Percentiles rank a stretch among this genome's conserved stretches.
These are phyloP conservation scores for Zygaena filipendulae DNA, from an alignment of 2,888 invertebrate genomes.

Conservation along the genomic window DNA sequence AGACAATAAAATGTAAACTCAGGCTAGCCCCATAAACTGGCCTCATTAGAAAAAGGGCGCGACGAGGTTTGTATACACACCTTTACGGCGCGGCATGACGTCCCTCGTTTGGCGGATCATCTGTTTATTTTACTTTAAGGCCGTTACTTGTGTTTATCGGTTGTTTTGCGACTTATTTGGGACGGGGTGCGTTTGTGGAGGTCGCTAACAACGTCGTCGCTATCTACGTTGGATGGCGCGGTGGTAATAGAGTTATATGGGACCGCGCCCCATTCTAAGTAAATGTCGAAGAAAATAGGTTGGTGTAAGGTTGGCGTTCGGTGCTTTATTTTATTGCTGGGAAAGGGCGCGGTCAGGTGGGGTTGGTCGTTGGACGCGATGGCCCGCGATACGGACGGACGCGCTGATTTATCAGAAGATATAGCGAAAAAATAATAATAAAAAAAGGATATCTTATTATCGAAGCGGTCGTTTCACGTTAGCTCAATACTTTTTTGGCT, in stretches of 20 bases:
- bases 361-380: too few species aligned
- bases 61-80: slow-evolving; percentile 43
- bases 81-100: slow-evolving; percentile 44
- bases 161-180: slow-evolving; percentile 39
- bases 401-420: too few species aligned
- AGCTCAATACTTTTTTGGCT: too few species aligned
- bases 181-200: slow-evolving; percentile 20
- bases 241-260: slow-evolving; percentile 39
- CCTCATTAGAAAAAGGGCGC: slow-evolving; percentile 64
- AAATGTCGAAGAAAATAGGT: slow-evolving; percentile 49
- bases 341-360: too few species aligned
- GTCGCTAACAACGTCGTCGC: slow-evolving; percentile 34
- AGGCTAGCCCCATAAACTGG: slow-evolving; percentile 54
- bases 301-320: slow-evolving; percentile 28
- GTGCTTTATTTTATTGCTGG: too few species aligned
- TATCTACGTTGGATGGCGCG: slow-evolving; percentile 34
- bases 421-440: too few species aligned
- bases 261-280: slow-evolving; percentile 43
- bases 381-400: too few species aligned
- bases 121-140: slow-evolving; percentile 60
- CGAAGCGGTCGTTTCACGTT: too few species aligned
- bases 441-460: too few species aligned
- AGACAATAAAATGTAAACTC: slow-evolving; percentile 55
- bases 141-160: slow-evolving; percentile 50
- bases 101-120: slow-evolving; percentile 51